Evolutionary conservation across 2,797 vertebrate genomes (phyloP), one percentile per base, ranked within the genome.

Genomic region (Muscicapa striata): DNA sequence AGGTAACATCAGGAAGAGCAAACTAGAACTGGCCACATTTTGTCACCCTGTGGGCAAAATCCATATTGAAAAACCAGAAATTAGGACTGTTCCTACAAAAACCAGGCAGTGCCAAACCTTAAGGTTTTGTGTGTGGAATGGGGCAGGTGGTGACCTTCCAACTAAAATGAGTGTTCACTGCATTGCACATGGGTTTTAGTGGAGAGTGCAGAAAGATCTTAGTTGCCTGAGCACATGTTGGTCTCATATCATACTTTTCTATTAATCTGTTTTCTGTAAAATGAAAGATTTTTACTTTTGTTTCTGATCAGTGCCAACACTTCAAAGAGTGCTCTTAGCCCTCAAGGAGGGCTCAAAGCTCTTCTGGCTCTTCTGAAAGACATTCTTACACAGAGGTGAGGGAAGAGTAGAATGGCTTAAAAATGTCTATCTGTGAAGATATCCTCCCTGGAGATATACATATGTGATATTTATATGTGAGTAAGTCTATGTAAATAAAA

Each of bases 211-310:
- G 36, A 49, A 57, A 57, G 30, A 49, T 32, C 21, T 74, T 21
- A 11, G 11, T 21, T 84, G 36, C 36, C 26, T 58, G 69, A 30
- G 32, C 21, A 32, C 9, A 4, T 5, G 21, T 17, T 49, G 11
- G 11, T 41, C 43, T 66, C 0, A 0, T 41, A 57, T 30, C 9
- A 41, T 30, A 11, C 6, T 43, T 74, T 41, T 26, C 3, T 34
- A 16, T 40, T 40, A 24, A 24, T 40, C 10, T 46, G 10, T 55
- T 73, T 63, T 48, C 68, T 48, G 29, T 55, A 55, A 62, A 32
- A 18, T 38, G 22, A 52, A 70, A 72, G 18, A 11, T 15, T 12
- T 63, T 83, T 19, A 5, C 13, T 13, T 64, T 63, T 83, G 6
- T 40, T 55, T 73, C 3, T 49, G 24, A 49, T 26, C 43, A 17